Evolutionary conservation across 2,113 vertebrate species (phyloP).

Genomic region (Microcebus tavaratra): DNA sequence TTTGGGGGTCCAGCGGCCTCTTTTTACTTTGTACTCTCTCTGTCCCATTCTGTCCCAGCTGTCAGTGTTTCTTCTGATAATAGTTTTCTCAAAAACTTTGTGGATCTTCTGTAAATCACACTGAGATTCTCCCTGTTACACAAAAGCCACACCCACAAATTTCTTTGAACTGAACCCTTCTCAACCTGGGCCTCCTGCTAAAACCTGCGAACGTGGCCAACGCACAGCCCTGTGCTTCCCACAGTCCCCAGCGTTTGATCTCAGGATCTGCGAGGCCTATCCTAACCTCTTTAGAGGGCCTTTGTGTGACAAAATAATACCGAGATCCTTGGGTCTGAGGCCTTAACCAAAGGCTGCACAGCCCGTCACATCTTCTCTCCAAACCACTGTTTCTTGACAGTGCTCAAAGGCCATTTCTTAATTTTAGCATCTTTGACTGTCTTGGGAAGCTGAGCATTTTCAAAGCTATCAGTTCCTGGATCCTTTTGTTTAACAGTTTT

Average conservation of each 20-base stretch:
- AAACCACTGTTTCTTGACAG: neutral
- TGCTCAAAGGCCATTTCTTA: neutral
- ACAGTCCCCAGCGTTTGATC: neutral
- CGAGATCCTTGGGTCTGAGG: neutral
- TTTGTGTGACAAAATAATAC: neutral
- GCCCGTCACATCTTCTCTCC: neutral
- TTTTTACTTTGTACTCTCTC: neutral
- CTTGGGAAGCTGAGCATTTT: neutral
- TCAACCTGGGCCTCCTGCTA: neutral
- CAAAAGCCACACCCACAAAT: neutral
- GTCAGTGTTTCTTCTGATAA: neutral
- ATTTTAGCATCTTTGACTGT: neutral
- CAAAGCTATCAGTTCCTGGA: neutral
- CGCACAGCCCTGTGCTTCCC: neutral
- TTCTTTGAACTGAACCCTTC: neutral
- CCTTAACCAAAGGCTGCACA: neutral
- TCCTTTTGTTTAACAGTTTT: neutral
- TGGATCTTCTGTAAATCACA: neutral
- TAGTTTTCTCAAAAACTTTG: neutral
- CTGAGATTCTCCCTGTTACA: neutral
- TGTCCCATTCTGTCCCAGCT: neutral
- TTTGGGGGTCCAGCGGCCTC: neutral
- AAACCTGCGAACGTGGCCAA: neutral
- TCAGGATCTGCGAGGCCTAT: neutral
- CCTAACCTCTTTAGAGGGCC: neutral